Conservation (phyloP, 1,140 invertebrate genomes). For the Acromyrmex heyeri region DNA sequence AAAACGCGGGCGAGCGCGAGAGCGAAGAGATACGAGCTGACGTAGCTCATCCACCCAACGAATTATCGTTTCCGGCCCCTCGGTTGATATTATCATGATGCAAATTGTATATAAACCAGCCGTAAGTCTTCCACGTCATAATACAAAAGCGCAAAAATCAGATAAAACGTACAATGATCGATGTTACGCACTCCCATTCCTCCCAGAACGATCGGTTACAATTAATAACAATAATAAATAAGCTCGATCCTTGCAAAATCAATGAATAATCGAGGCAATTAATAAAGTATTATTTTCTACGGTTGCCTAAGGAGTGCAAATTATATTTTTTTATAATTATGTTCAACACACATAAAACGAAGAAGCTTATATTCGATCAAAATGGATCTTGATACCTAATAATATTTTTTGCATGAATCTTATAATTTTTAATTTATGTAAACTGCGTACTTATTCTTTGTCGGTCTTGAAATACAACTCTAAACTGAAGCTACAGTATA, state of each 20-base stretch:
- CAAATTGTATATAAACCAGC: constrained; percentile 70
- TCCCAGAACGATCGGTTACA: constrained; percentile 41
- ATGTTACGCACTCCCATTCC: constrained; percentile 27
- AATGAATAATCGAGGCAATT: constrained; percentile 54
- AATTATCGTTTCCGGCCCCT: constrained; percentile 75
- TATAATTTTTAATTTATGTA: too few species aligned
- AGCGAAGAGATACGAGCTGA: constrained; percentile 66
- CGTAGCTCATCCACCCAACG: constrained; percentile 69
- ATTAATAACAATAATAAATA: constrained; percentile 62
- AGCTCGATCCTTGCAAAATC: constrained; percentile 28
- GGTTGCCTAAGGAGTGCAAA: neutral
- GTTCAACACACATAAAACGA: neutral
- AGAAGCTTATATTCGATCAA: too few species aligned
- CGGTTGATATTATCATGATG: constrained; percentile 73
- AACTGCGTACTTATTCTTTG: too few species aligned
- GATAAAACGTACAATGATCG: constrained; percentile 58
- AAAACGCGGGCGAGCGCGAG: constrained; percentile 39
- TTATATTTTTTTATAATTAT: constrained; percentile 17
- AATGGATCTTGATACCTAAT: too few species aligned
- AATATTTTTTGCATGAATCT: too few species aligned
- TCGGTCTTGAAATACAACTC: too few species aligned
- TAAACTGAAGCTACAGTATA: too few species aligned
- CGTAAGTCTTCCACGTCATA: constrained; percentile 62
- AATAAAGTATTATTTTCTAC: constrained; percentile 17
- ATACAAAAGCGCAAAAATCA: constrained; percentile 55